Percentiles rank a stretch among this genome's conserved stretches.
phyloP scores from a whole-genome alignment of 2,113 vertebrate genomes.

The Cinclus mexicanus region DNA sequence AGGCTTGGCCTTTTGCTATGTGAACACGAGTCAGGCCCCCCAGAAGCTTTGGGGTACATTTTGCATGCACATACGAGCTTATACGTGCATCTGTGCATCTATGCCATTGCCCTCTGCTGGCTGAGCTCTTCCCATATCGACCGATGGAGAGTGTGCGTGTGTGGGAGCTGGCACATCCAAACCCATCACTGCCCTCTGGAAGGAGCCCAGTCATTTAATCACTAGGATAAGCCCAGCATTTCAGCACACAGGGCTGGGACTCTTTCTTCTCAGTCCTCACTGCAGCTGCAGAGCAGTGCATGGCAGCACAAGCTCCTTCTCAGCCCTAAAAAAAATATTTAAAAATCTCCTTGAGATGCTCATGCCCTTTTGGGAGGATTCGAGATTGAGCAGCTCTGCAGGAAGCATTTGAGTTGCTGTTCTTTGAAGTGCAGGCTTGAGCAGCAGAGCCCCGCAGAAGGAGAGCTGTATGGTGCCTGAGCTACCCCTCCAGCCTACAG shows the following conservation, averaged over 20 bases:
- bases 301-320: neutral
- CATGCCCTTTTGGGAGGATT: neutral
- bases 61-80: neutral
- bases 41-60: neutral
- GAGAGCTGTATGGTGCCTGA: neutral
- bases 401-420: conserved; percentile 26
- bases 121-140: neutral
- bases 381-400: neutral
- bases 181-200: conserved; percentile 26
- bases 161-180: conserved; percentile 13
- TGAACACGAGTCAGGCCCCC: neutral
- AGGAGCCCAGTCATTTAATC: conserved; percentile 13
- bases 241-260: neutral
- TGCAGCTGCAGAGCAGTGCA: neutral
- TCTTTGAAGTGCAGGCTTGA: neutral
- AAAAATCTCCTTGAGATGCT: conserved; percentile 14
- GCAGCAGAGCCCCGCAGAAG: neutral
- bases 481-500: neutral
- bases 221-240: neutral
- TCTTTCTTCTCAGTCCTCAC: neutral
- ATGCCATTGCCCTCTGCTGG: conserved; percentile 44
- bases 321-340: neutral
- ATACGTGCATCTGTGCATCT: neutral
- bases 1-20: accelerated
- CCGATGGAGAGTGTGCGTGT: neutral